Evolutionary conservation across 1,140 invertebrate genomes (phyloP).

Genomic region (Drosophila lowei): DNA sequence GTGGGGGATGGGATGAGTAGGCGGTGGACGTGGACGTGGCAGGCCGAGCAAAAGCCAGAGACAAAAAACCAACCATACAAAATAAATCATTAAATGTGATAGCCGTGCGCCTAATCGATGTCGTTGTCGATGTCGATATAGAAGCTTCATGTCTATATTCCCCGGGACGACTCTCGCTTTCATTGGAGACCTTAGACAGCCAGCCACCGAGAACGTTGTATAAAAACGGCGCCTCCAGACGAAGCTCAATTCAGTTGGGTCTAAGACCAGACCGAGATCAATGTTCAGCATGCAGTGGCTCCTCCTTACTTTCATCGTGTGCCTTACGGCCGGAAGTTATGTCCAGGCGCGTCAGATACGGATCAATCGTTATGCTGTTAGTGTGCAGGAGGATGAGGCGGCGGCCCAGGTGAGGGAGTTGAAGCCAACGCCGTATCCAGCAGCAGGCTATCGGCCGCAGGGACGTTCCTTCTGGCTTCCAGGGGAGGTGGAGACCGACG

Average conservation of each 20-base stretch:
- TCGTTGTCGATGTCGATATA: constrained; percentile 54
- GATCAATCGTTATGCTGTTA: constrained; percentile 69
- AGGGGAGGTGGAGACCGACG: constrained; percentile 35
- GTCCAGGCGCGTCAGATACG: constrained; percentile 65
- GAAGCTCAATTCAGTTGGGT: constrained; percentile 55
- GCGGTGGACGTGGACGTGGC: constrained; percentile 59
- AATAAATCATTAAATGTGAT: constrained; percentile 76
- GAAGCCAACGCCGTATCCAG: constrained; percentile 58
- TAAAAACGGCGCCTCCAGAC: constrained; percentile 52
- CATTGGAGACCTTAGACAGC: constrained; percentile 45
- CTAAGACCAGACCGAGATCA: constrained; percentile 38
- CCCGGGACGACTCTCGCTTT: constrained; percentile 63
- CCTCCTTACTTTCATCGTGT: constrained; percentile 30
- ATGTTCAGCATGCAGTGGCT: constrained; percentile 46
- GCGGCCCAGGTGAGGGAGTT: constrained; percentile 44
- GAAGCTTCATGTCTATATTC: constrained; percentile 36
- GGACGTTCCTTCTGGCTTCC: constrained; percentile 65
- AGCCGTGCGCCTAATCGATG: constrained; percentile 71
- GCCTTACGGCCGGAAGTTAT: constrained; percentile 25
- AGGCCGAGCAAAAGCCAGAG: constrained; percentile 51
- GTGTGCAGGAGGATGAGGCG: constrained; percentile 63
- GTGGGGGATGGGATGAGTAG: constrained; percentile 36
- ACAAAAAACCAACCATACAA: constrained; percentile 50
- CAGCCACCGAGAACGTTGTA: constrained; percentile 58
- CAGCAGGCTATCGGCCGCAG: constrained; percentile 60